phyloP scores from a whole-genome alignment of 2,113 vertebrate genomes.

The Dipodomys spectabilis region DNA sequence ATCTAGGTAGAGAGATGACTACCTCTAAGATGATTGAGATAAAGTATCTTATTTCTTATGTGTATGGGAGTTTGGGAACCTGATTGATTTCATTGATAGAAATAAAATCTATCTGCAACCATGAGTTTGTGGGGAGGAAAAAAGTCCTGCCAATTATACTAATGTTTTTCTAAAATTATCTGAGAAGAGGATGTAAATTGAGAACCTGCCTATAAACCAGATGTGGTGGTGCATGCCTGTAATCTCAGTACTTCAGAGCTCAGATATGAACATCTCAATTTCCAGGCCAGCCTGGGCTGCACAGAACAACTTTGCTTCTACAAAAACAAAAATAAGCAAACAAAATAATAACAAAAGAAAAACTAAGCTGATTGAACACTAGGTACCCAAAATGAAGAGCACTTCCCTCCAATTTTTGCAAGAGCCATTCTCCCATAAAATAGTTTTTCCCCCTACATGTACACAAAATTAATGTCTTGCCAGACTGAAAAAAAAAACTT shows the following conservation, averaged over 20 bases:
- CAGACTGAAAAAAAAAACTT: background rate
- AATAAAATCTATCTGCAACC: background rate
- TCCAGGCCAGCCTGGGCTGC: too few species aligned
- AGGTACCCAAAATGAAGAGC: background rate
- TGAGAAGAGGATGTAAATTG: background rate
- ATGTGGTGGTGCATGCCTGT: too few species aligned
- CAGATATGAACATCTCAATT: too few species aligned
- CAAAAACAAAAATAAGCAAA: background rate
- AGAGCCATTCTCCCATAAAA: background rate
- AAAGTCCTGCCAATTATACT: background rate
- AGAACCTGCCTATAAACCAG: background rate
- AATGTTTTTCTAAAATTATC: slow-evolving; percentile 18
- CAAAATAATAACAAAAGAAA: background rate
- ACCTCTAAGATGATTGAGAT: background rate
- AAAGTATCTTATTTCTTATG: background rate
- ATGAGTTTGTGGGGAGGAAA: slow-evolving; percentile 5
- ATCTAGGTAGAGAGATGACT: background rate
- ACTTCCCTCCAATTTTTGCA: background rate
- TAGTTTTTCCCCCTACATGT: background rate
- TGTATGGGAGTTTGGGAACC: background rate
- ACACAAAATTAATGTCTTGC: background rate
- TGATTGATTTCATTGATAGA: background rate
- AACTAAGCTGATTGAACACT: background rate
- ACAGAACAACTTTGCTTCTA: too few species aligned
- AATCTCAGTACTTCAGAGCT: too few species aligned